Conservation (phyloP, 2,113 vertebrate genomes). For the Podarcis raffonei region DNA sequence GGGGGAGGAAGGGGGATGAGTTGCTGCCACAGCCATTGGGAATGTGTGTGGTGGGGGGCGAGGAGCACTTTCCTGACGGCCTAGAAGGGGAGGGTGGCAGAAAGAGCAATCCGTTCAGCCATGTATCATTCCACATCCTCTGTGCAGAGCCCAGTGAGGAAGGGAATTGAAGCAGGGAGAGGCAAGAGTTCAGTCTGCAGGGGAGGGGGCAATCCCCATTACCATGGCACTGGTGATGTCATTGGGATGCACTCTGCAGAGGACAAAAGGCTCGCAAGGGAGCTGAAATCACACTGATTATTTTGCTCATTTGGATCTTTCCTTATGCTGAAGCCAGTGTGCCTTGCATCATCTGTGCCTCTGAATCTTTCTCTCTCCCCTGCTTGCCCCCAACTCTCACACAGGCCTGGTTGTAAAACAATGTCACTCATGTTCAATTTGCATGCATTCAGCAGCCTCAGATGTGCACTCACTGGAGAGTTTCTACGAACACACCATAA, state of each 20-base stretch:
- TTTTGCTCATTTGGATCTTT: background rate
- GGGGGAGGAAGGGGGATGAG: background rate
- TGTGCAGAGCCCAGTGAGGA: background rate
- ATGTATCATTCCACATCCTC: constrained; percentile 27
- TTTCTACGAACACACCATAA: background rate
- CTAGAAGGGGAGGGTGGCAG: rapidly evolving
- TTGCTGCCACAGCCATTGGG: too few relatives aligned
- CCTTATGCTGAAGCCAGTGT: background rate
- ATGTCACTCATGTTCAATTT: background rate
- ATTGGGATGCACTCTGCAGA: background rate
- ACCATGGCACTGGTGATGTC: constrained; percentile 35
- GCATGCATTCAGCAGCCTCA: background rate
- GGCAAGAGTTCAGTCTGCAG: background rate
- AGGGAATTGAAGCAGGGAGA: background rate
- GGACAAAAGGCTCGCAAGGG: constrained; percentile 56
- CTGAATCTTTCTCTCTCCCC: background rate
- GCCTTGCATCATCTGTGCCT: background rate
- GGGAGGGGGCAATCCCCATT: constrained; percentile 21
- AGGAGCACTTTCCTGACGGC: background rate
- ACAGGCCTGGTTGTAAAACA: background rate
- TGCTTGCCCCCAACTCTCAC: background rate
- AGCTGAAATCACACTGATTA: constrained; percentile 7
- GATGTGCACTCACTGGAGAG: constrained; percentile 16
- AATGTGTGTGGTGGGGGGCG: too few relatives aligned
- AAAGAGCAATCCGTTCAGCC: background rate